Evolutionary conservation across 2,113 vertebrate genomes (phyloP), one percentile per base, ranked within the genome.

Genomic region (Pardalotus punctatus): DNA sequence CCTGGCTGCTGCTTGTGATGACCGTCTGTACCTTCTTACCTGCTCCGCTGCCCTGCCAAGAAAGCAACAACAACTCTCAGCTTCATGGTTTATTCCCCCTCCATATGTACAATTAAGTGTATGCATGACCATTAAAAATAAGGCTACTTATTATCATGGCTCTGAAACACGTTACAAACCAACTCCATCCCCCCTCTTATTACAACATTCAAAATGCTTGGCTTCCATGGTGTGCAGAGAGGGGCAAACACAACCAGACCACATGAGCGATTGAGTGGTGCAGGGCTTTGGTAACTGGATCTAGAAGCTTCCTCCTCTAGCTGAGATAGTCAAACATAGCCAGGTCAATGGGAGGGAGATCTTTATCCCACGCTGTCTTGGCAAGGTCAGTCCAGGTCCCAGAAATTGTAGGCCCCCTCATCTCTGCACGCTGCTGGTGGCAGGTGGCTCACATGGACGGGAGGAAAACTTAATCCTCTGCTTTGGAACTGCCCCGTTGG

Each of bases 121-220:
- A 97, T 96, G 97, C 90, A 96, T 81, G 93, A 95, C 88, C 93
- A 93, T 96, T 97, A 97, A 97, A 97, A 97, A 96, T 97, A 97
- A 97, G 94, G 97, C 97, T 96, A 97, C 93, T 94, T 90, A 92
- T 84, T 40, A 92, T 80, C 94, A 95, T 94, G 84, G 92, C 96
- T 96, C 92, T 90, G 94, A 94, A 95, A 94, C 90, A 95, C 70
- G 0, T 89, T 40, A 96, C 86, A 96, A 87, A 94, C 81, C 93
- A 90, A 50, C 64, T 92, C n/a, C 29, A 50, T 35, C 58, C 88
- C 89, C 81, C 90, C 88, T 83, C 91, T 88, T 53, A 15, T 62
- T 35, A 86, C 89, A 96, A 80, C 85, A 86, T 85, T 87, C 69
- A 64, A 22, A 94, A 76, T 1, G 23, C 60, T 94, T 57, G 77